Evolutionary conservation across 1,140 invertebrate genomes (phyloP), one percentile per base, ranked within the genome.

Genomic region (Ridgeia piscesae): DNA sequence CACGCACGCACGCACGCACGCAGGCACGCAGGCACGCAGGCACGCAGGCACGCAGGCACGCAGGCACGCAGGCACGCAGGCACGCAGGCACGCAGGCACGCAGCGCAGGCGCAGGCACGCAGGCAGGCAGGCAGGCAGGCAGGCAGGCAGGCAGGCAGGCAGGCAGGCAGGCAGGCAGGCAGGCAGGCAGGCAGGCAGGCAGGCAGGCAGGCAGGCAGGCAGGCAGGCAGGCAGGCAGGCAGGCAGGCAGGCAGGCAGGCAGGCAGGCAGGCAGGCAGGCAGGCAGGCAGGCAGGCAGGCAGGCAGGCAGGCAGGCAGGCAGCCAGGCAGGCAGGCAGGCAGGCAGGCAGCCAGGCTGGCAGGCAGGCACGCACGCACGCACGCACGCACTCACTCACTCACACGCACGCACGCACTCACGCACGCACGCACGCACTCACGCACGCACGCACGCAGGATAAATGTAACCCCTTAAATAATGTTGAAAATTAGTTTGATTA

Each of bases 81-180:
- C 94, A 89, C 88, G 93, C 33, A 94, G 93, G 35, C 95, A n/a
- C 91, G 91, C 42, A 93, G 94, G 31, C 95, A 95, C 90, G 94
- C 95, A 92, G 94, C n/a, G 93, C 92, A 95, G 94, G 11, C 4
- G 42, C 42, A 42, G 42, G 42, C 4, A 42, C 4, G 42, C 4
- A 42, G 42, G 42, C 4, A 42, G 42, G 42, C 4, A 42, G 42
- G 42, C 4, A 42, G 42, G 42, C 42, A 42, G 42, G 4, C 42
- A 42, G 27, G 27, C n/a, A n/a, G n/a, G n/a, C n/a, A n/a, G n/a
- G n/a, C n/a, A n/a, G n/a, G n/a, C n/a, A n/a, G n/a, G n/a, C n/a
- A n/a, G n/a, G n/a, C n/a, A n/a, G n/a, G n/a, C n/a, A n/a, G n/a
- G n/a, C n/a, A n/a, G n/a, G n/a, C n/a, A n/a, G n/a, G n/a, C n/a